Percentiles rank a stretch among this genome's conserved stretches.
phyloP scores from a whole-genome alignment of 2,113 vertebrate species.

The Ancistrus triradiatus region DNA sequence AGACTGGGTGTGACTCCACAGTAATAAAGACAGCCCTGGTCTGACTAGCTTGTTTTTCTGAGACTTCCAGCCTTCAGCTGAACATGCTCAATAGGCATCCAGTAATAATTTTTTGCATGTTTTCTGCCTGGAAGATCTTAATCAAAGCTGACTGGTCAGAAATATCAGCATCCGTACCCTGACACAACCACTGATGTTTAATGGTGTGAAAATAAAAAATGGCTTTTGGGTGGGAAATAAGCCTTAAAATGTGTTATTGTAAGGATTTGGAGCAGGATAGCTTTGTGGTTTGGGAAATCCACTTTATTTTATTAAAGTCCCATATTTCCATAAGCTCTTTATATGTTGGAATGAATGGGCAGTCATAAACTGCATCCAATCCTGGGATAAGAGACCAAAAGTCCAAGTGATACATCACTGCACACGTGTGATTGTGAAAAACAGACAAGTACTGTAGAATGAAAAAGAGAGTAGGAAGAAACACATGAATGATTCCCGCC shows the following conservation, averaged over 20 bases:
- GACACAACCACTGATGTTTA: slow-evolving; percentile 25
- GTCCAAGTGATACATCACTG: background rate
- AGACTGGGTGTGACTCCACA: slow-evolving; percentile 4
- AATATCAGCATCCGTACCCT: slow-evolving; percentile 27
- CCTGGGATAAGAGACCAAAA: background rate
- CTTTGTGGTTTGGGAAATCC: slow-evolving; percentile 29
- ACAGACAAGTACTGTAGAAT: no score
- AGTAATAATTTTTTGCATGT: slow-evolving; percentile 38
- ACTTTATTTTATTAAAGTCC: slow-evolving; percentile 25
- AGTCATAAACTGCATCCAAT: slow-evolving; percentile 15
- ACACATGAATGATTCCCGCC: no score
- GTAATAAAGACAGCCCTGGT: slow-evolving; percentile 20
- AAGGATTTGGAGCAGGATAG: slow-evolving; percentile 19
- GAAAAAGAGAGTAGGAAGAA: background rate
- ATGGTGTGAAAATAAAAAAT: background rate
- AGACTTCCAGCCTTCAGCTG: slow-evolving; percentile 32
- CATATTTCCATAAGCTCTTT: slow-evolving; percentile 13
- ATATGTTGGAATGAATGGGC: slow-evolving; percentile 20
- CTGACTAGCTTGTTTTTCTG: slow-evolving; percentile 29
- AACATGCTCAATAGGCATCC: slow-evolving; percentile 39
- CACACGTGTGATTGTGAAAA: background rate
- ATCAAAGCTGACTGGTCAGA: slow-evolving; percentile 38
- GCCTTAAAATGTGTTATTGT: slow-evolving; percentile 31
- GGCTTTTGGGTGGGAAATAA: slow-evolving; percentile 12
- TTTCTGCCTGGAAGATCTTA: slow-evolving; percentile 49